A percentile compares a stretch with the other conserved stretches of the same genome.
phyloP scores from a whole-genome alignment of 1,140 invertebrate species.

The Notospermus geniculatus region DNA sequence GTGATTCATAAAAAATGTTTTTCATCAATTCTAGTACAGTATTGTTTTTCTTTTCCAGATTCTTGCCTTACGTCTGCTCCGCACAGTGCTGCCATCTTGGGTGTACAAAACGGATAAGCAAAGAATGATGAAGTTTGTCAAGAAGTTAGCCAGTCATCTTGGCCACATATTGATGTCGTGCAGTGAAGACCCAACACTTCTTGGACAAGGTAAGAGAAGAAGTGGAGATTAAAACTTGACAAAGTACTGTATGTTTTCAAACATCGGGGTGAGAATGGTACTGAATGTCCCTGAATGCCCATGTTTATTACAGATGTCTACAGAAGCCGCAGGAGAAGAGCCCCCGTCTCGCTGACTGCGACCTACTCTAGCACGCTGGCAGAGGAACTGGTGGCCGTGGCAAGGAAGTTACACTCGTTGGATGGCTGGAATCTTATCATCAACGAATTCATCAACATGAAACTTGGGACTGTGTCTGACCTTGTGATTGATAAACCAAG shows the following conservation, averaged over 20 bases:
- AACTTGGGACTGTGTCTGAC: too few relatives aligned
- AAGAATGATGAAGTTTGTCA: conserved; percentile 61
- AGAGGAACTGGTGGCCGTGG: conserved; percentile 72
- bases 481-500: too few relatives aligned
- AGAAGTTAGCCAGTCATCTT: conserved; percentile 68
- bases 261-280: too few relatives aligned
- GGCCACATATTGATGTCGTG: conserved; percentile 71
- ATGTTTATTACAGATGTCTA: neutral
- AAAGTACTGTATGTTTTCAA: too few relatives aligned
- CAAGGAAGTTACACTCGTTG: conserved; percentile 69
- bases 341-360: conserved; percentile 65
- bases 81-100: conserved; percentile 70
- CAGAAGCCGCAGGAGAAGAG: conserved; percentile 18
- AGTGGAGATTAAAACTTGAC: neutral
- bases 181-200: conserved; percentile 61
- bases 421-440: conserved; percentile 71
- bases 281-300: too few relatives aligned
- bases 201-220: conserved; percentile 39
- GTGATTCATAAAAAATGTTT: too few relatives aligned
- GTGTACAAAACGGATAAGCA: conserved; percentile 56
- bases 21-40: too few relatives aligned
- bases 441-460: conserved; percentile 58
- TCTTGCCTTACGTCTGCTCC: conserved; percentile 69
- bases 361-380: conserved; percentile 78
- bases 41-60: conserved; percentile 61